Evolutionary conservation across 2,888 invertebrate species (phyloP), one percentile per base, ranked within the genome.

Genomic region (Argyra leucocephala): DNA sequence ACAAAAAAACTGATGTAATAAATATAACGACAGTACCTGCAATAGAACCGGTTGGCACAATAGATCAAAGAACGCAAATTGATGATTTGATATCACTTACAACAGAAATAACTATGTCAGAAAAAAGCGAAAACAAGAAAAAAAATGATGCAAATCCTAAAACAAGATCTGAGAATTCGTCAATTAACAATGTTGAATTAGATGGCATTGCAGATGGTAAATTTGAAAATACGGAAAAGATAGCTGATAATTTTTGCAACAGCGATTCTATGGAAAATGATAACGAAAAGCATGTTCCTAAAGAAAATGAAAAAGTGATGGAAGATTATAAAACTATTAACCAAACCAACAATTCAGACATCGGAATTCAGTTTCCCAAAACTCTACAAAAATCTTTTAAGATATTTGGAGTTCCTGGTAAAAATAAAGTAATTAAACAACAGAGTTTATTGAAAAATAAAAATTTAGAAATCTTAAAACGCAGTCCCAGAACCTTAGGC

Each of bases 401-500:
- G 18, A n/a, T 18, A 10, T 31, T 31, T 7, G 15, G 12, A 21
- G 23, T 22, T 22, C 21, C 58, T 7, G 3, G 65, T 24, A 68
- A 67, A 64, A 26, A 58, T 1, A 68, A 67, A 63, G 7, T 15
- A 48, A 57, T 48, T 6, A 69, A 69, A 61, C 68, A 68, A 57
- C 66, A 68, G 59, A 66, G 65, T 18, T 61, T 66, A 6, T 61
- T 67, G 57, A 67, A 67, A 66, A 67, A 67, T 62, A 69, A 67
- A 63, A 62, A 63, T 15, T 63, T 68, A 21, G 68, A 67, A 21
- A 57, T 61, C 6, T 31, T 68, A 18, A 65, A 67, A 63, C 57
- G 67, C 61, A 68, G 66, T 63, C 68, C 68, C 12, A 65, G 68
- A 24, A 65, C 63, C 12, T 58, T 58, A 22, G 57, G 22, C 3